Evolutionary conservation across 2,888 invertebrate genomes (phyloP).

Genomic region (Scaptomyza caliginosa): DNA sequence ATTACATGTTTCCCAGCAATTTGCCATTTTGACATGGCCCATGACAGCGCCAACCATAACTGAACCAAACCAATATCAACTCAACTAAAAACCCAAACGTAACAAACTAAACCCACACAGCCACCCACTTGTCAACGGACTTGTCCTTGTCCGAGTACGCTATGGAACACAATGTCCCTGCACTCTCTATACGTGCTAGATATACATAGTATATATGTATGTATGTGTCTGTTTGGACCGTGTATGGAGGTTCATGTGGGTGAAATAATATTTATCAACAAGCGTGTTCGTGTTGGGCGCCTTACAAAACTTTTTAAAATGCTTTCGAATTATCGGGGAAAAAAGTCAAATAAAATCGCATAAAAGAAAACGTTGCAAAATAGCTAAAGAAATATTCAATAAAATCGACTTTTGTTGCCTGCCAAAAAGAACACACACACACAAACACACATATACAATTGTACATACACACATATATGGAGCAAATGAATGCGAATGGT

Average conservation of each 20-base stretch:
- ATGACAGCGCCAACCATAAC: conserved; percentile 52
- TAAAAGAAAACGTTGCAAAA: conserved; percentile 53
- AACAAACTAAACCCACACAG: conserved; percentile 13
- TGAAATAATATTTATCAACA: conserved; percentile 76
- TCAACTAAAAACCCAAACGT: conserved; percentile 2
- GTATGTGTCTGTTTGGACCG: background rate
- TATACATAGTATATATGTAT: background rate
- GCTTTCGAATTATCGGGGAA: conserved; percentile 68
- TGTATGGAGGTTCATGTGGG: conserved; percentile 31
- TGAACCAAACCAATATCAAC: background rate
- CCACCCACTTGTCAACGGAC: conserved; percentile 53
- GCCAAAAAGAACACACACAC: conserved; percentile 53
- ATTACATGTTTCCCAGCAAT: conserved; percentile 79
- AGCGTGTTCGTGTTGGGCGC: conserved; percentile 66
- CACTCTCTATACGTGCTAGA: background rate
- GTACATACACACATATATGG: conserved; percentile 4
- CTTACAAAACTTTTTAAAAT: conserved; percentile 73
- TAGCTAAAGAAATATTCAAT: conserved; percentile 61
- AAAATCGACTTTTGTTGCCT: conserved; percentile 74
- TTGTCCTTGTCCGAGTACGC: conserved; percentile 56
- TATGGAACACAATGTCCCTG: conserved; percentile 11
- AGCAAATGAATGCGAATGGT: conserved; percentile 54
- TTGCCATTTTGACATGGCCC: conserved; percentile 67
- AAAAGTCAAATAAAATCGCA: conserved; percentile 63
- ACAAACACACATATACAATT: conserved; percentile 31